Evolutionary conservation across 2,888 invertebrate species (phyloP).

Genomic region (Lordiphosa fenestrarum): DNA sequence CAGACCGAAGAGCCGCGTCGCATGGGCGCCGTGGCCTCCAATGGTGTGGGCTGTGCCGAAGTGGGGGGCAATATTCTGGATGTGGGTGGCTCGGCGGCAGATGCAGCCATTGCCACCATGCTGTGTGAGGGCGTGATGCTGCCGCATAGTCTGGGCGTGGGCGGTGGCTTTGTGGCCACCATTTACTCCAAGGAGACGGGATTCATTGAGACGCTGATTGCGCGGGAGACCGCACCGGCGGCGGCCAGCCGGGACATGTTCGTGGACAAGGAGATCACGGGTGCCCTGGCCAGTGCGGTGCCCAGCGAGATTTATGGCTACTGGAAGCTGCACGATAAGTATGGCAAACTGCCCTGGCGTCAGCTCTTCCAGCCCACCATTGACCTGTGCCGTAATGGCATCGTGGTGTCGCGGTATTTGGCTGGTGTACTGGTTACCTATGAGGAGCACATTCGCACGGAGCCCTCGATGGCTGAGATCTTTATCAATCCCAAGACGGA

Average conservation of each 20-base stretch:
- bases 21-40: constrained; percentile 84
- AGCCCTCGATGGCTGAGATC: constrained; percentile 83
- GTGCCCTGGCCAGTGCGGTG: constrained; percentile 86
- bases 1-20: constrained; percentile 31
- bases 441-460: constrained; percentile 82
- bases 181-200: constrained; percentile 86
- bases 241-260: constrained; percentile 87
- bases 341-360: constrained; percentile 89
- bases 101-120: constrained; percentile 91
- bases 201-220: constrained; percentile 85
- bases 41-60: constrained; percentile 87
- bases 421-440: constrained; percentile 82
- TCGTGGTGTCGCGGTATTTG: constrained; percentile 85
- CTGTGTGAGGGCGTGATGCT: constrained; percentile 93
- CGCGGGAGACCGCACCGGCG: constrained; percentile 89
- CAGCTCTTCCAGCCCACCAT: constrained; percentile 90
- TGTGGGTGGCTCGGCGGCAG: constrained; percentile 88
- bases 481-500: constrained; percentile 84
- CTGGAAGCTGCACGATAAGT: constrained; percentile 86
- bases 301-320: constrained; percentile 94
- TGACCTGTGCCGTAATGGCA: constrained; percentile 87
- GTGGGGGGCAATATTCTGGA: constrained; percentile 87
- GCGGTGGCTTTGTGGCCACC: constrained; percentile 94
- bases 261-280: constrained; percentile 77
- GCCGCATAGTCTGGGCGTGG: constrained; percentile 92